Evolutionary conservation across 2,113 vertebrate species (phyloP).

Genomic region (Rhagologus leucostigma): DNA sequence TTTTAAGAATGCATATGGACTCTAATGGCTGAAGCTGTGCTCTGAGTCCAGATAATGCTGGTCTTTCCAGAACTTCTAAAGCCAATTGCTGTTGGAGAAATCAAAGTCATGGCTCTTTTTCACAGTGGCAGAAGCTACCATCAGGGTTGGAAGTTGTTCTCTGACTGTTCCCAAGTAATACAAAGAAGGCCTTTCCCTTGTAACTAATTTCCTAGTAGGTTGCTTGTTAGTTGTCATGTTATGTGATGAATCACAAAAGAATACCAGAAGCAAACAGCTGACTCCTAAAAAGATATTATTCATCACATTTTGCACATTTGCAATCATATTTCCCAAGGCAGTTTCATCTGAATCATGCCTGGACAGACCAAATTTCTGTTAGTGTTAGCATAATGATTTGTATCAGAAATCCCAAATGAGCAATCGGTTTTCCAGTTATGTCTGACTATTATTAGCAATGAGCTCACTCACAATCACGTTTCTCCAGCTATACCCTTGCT

Average conservation of each 20-base stretch:
- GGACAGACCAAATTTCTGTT: neutral
- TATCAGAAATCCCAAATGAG: neutral
- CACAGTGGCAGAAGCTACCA: neutral
- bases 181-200: neutral
- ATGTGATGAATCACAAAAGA: neutral
- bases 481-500: constrained; percentile 76
- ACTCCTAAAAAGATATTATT: neutral
- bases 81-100: neutral
- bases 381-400: neutral
- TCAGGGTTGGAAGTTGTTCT: neutral
- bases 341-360: neutral
- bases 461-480: constrained; percentile 75
- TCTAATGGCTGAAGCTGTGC: neutral
- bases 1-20: neutral
- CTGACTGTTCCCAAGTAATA: neutral
- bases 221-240: neutral
- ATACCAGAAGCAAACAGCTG: neutral
- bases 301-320: neutral
- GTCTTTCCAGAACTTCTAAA: neutral
- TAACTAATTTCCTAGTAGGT: neutral
- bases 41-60: neutral
- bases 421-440: neutral
- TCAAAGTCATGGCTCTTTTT: neutral
- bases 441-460: neutral
- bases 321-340: neutral